A percentile compares a stretch with the other conserved stretches of the same genome.
Evolutionary conservation across 2,113 vertebrate species (phyloP).

Genomic region (Naja naja): DNA sequence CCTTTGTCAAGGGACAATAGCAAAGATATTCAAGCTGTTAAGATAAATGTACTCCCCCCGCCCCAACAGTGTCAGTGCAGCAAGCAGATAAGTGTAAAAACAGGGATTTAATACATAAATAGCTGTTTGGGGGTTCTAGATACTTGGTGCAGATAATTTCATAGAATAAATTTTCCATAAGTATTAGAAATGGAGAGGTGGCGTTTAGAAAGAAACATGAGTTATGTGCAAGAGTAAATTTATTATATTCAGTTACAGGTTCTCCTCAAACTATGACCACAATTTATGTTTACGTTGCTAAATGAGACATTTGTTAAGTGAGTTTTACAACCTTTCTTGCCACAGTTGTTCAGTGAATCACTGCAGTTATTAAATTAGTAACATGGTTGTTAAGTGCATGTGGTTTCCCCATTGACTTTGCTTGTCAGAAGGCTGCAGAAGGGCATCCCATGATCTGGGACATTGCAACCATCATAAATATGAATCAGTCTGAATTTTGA

Average conservation of each 20-base stretch:
- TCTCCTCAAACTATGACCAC: neutral
- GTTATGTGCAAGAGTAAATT: neutral
- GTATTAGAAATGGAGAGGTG: neutral
- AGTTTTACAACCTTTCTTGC: neutral
- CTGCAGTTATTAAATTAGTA: neutral
- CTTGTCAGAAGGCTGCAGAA: neutral
- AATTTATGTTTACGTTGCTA: neutral
- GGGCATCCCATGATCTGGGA: neutral
- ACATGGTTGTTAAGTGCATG: neutral
- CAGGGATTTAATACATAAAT: neutral
- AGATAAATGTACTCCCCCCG: neutral
- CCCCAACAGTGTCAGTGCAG: neutral
- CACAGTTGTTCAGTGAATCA: neutral
- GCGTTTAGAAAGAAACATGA: neutral
- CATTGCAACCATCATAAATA: neutral
- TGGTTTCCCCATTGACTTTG: neutral
- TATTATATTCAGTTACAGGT: neutral
- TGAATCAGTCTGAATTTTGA: neutral
- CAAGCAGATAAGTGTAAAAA: conserved; percentile 2
- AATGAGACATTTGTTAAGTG: neutral
- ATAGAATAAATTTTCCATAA: neutral
- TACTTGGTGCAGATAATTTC: neutral
- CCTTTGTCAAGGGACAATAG: neutral
- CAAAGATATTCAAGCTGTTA: conserved; percentile 4
- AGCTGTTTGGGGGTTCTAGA: neutral